A percentile compares a stretch with the other conserved stretches of the same genome.
Conservation (phyloP, 2,888 invertebrate species). For the Sinopyrophorus schimmeli region DNA sequence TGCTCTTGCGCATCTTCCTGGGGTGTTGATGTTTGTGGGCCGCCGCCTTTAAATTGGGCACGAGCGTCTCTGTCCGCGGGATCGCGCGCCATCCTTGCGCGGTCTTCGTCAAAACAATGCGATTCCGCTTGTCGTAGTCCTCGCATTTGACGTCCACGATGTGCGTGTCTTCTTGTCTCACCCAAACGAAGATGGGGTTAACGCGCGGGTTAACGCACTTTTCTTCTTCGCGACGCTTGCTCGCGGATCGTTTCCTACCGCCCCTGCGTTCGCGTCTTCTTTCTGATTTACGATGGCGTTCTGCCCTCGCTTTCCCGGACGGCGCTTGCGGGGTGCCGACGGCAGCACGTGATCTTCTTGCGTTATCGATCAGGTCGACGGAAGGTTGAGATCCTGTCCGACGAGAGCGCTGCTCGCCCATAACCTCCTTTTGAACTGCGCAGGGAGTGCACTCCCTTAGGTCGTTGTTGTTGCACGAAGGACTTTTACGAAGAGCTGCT, state of each 20-base stretch:
- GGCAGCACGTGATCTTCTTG: constrained; percentile 53
- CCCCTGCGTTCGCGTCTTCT: constrained; percentile 53
- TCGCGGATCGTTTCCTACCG: constrained; percentile 41
- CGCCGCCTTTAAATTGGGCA: constrained; percentile 54
- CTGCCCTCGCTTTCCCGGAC: constrained; percentile 54
- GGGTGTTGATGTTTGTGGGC: constrained; percentile 46
- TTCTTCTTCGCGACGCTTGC: constrained; percentile 34
- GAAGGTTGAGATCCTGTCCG: constrained; percentile 50
- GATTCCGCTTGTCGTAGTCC: constrained; percentile 84
- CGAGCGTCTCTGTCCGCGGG: constrained; percentile 72
- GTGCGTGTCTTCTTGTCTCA: constrained; percentile 76
- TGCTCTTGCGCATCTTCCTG: constrained; percentile 41
- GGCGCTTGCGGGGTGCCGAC: constrained; percentile 52
- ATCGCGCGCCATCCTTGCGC: constrained; percentile 81
- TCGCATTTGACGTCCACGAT: constrained; percentile 85
- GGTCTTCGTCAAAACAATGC: constrained; percentile 80
- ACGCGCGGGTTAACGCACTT: constrained; percentile 64
- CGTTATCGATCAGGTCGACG: constrained; percentile 53
- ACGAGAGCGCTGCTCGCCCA: constrained; percentile 54
- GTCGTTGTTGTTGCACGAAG: constrained; percentile 34
- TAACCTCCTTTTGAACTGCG: constrained; percentile 51
- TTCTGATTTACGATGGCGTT: constrained; percentile 57
- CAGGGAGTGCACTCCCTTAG: constrained; percentile 48
- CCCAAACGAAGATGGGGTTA: constrained; percentile 85
- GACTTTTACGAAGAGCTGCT: constrained; percentile 49